Conservation (phyloP, 2,797 vertebrate genomes). For the Melanotaenia pygmaea region DNA sequence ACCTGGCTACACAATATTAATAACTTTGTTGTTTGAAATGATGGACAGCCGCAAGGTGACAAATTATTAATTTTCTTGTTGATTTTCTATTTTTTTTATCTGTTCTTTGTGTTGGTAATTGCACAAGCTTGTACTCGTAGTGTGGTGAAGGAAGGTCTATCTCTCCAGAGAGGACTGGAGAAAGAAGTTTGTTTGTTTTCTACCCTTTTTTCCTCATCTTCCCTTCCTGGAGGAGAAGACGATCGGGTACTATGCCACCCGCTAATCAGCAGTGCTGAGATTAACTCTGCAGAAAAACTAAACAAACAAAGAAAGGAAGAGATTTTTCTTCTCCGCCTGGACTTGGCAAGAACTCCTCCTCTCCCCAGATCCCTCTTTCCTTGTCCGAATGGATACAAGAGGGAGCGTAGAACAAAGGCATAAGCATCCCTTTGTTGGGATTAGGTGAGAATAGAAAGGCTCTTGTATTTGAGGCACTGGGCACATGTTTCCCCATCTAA, state of each 20-base stretch:
- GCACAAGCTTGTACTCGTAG: not conserved
- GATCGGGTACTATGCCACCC: slow-evolving; percentile 45
- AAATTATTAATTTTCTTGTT: slow-evolving; percentile 45
- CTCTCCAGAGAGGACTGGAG: slow-evolving; percentile 50
- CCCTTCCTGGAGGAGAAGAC: slow-evolving; percentile 43
- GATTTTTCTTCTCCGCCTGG: slow-evolving; percentile 58
- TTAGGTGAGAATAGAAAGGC: slow-evolving; percentile 75
- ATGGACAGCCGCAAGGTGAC: slow-evolving; percentile 41
- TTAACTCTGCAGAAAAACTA: slow-evolving; percentile 63
- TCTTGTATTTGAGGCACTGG: slow-evolving; percentile 73
- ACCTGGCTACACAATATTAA: too few species aligned
- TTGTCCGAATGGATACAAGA: slow-evolving; percentile 68
- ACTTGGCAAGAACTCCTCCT: slow-evolving; percentile 68
- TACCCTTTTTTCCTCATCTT: not conserved
- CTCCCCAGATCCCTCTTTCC: slow-evolving; percentile 67
- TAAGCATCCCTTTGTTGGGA: slow-evolving; percentile 79
- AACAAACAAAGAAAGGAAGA: slow-evolving; percentile 66
- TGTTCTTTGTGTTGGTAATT: slow-evolving; percentile 22
- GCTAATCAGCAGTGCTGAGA: slow-evolving; percentile 71
- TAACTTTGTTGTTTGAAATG: slow-evolving; percentile 38
- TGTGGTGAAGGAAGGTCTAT: slow-evolving; percentile 45
- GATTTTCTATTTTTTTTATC: slow-evolving; percentile 47
- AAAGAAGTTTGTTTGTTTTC: slow-evolving; percentile 39
- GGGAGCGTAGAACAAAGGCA: slow-evolving; percentile 76
- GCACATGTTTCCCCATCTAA: slow-evolving; percentile 73